Base-by-base conservation (phyloP, 92 coral and sea anemone species). In the Diadumene lineata region DNA sequence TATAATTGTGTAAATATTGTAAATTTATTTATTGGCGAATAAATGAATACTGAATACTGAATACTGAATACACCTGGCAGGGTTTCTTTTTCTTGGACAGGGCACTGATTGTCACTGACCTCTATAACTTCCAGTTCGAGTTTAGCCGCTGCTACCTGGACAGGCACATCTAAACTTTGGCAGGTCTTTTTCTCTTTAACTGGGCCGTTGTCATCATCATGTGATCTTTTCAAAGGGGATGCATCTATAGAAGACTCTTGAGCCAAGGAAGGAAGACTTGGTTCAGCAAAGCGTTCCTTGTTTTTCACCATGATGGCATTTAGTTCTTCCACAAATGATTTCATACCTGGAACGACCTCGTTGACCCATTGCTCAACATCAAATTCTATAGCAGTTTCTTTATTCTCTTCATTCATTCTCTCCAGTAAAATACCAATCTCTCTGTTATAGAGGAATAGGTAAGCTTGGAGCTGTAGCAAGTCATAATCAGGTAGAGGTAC, bases 401-500 rank as follows among this genome's bases (percentile, higher is more conserved):
- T 73, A 66, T 96, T 86, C 31, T 84, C 61, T 1, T 92, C 96
- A 26, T 64, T 79, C 60, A 92, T 66, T 64, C 99, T 60, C 74
- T 96, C 97, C 15, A 96, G 84, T 31, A 96, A 83, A 18, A 96
- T 69, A 18, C 99, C 97, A 48, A 76, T 78, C 43, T 73, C 46
- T 74, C 81, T 96, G 26, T 82, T 86, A 56, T 92, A 85, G 11
- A 96, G 65, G 77, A 69, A 96, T 73, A 96, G 79, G 43, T 96
- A 96, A 18, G 96, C 85, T 65, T 96, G 99, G 1, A 96, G 85
- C 72, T 96, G 99, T 27, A 96, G 83, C 24, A 77, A 82, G 66
- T 96, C 99, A 53, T 96, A 96, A n/a, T n/a, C n/a, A n/a, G n/a
- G n/a, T 13, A 83, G 78, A 0, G 99, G 99, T 21, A 82, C 81